These are phyloP conservation scores for Agelaius phoeniceus DNA, from an alignment of 2,113 vertebrate genomes.

Conservation along the genomic window DNA sequence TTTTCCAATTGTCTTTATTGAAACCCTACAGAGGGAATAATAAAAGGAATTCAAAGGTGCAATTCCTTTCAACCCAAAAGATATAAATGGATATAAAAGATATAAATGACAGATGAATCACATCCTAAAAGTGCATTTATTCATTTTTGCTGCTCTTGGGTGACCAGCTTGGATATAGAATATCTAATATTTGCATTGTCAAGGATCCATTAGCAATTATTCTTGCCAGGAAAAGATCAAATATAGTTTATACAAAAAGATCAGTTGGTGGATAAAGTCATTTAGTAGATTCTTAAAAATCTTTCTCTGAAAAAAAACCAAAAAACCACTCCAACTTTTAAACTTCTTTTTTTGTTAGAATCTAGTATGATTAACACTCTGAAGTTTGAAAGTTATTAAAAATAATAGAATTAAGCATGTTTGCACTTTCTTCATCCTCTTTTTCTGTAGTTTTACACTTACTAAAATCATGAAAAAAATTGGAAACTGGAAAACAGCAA, in stretches of 20 bases:
- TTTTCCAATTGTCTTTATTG: background rate
- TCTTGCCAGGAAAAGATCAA: background rate
- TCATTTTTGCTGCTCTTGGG: background rate
- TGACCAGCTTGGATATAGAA: background rate
- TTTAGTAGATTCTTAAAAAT: background rate
- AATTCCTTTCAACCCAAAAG: background rate
- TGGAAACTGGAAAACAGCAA: background rate
- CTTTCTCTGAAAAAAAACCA: background rate
- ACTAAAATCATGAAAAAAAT: background rate
- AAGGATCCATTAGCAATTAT: background rate
- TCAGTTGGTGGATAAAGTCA: background rate
- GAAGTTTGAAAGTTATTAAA: background rate
- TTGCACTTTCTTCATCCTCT: background rate
- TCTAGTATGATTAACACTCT: background rate
- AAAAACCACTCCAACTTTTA: rapidly evolving
- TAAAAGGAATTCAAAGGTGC: background rate
- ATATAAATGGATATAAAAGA: background rate
- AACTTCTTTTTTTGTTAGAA: background rate
- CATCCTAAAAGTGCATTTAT: background rate
- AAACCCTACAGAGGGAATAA: background rate
- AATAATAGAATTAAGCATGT: background rate
- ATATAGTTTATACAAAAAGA: background rate
- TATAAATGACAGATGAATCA: background rate
- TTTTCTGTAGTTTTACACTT: background rate
- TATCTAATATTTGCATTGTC: background rate